Evolutionary conservation across 2,797 vertebrate species (phyloP), one percentile per base, ranked within the genome.

Genomic region (Hozukius guyotensis): DNA sequence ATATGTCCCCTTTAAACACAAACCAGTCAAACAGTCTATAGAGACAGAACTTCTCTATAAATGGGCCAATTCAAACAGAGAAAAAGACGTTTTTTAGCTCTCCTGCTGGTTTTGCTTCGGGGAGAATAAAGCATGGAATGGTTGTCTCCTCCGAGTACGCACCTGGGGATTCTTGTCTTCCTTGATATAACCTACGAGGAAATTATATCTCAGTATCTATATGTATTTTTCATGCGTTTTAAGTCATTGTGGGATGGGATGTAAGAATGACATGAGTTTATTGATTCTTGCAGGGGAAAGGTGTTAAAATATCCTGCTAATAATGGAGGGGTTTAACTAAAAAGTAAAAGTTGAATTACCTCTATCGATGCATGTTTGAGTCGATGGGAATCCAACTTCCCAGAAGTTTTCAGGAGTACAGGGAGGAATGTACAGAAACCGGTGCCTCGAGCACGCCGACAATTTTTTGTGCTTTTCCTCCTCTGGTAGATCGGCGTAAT

Each of bases 331-430:
- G 13, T 42, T 7, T 31, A n/a, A 60, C 11, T 12, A 3, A 13
- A 16, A 22, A 34, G 20, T 27, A 24, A 29, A 71, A n/a, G 16
- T 7, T 25, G 2, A 5, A 5, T 72, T 86, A 98, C 99, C 98
- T 97, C 98, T 97, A 25, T 99, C 96, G 46, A 97, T 87, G 91
- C 98, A 99, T 3, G 96, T 99, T 84, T 99, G 98, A 11, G 99
- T 99, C 0, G 98, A 98, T 18, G 98, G 98, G 92, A 99, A 99
- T 72, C 98, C 98, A 68, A 99, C 97, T 80, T 99, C 99, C 99
- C 99, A 99, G 93, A 99, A 99, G 93, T 99, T 96, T 87, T 99
- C 98, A 9, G 98, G 98, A 11, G 98, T 99, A 60, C 79, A 96
- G 10, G 98, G 97, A 57, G 98, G 98, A 82, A 98, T 93, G 68